Base-by-base conservation (phyloP, 2,113 vertebrate genomes). In the Cyphomyrus discorhynchus region DNA sequence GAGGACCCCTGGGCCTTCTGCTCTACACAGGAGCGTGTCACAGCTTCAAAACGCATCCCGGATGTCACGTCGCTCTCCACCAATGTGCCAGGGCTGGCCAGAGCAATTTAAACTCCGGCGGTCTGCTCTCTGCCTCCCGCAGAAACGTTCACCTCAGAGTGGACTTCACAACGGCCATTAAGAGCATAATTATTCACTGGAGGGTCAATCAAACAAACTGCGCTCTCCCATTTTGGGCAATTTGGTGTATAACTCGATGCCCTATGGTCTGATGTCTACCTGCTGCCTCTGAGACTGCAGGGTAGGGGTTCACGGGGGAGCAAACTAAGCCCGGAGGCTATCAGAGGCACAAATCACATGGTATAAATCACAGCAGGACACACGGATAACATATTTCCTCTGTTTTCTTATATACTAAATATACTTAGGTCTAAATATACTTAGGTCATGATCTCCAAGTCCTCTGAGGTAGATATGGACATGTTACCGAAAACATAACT, bases 341-440 rank as follows among this genome's bases (percentile, higher is more conserved):
- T 74, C 66, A 74, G 66, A 74, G 74, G 15, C 74, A 80, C 31
- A 80, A 80, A 19, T 80, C 74, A 80, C 31, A 80, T 80, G 74
- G 74, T 80, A 80, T 80, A 42, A 80, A 80, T 80, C 35, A 80
- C 74, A 80, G 74, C 35, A 77, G 70, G 70, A 77, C 27, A 77
- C 70, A 39, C 35, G 31, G 31, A 42, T 80, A 42, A 42, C 31
- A 80, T 80, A 80, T 19, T 80, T 80, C 74, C 74, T 80, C 31
- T 80, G 35, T 80, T 80, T 80, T 80, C 74, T 80, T 80, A 80
- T 42, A 42, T 80, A 31, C 74, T 80, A 80, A 80, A 80, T 80
- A 80, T 80, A 80, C 74, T 80, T 80, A 42, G 31, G 74, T 80
- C 74, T 80, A 80, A 80, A 80, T 80, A 80, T 80, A 80, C 74